These are phyloP conservation scores for Scaptomyza flava DNA, from an alignment of 2,888 invertebrate genomes.

Conservation along the genomic window DNA sequence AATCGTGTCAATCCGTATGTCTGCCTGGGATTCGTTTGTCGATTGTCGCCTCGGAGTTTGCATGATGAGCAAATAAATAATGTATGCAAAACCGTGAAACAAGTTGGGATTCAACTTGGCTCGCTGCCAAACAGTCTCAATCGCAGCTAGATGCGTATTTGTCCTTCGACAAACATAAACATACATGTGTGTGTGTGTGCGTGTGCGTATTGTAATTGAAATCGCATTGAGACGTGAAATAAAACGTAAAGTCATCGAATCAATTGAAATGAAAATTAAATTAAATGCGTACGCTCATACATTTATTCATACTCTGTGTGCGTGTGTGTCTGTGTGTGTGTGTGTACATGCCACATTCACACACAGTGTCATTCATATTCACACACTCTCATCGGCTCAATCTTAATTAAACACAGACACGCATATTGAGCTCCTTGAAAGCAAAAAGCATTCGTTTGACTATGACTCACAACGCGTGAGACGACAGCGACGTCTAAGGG, in stretches of 20 bases:
- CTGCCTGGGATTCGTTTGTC: constrained; percentile 2
- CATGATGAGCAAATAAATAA: constrained; percentile 39
- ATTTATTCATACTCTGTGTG: constrained; percentile 66
- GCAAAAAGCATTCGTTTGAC: constrained; percentile 56
- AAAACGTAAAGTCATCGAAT: constrained; percentile 78
- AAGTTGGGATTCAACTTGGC: constrained; percentile 27
- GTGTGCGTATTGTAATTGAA: constrained; percentile 65
- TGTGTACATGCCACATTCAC: constrained; percentile 18
- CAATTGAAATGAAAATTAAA: constrained; percentile 80
- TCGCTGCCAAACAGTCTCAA: constrained; percentile 24
- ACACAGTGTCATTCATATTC: constrained; percentile 33
- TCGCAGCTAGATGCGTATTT: constrained; percentile 39
- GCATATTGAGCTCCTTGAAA: constrained; percentile 70
- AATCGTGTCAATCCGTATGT: not conserved
- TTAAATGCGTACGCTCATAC: constrained; percentile 74
- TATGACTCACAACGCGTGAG: constrained; percentile 23
- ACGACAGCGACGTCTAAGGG: not conserved
- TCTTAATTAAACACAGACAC: constrained; percentile 75
- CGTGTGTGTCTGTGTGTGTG: not conserved
- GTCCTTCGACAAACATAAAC: constrained; percentile 19
- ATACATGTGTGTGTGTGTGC: constrained; percentile 11
- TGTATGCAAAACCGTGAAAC: constrained; percentile 46
- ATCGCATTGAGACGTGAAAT: constrained; percentile 77
- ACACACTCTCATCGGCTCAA: constrained; percentile 50
- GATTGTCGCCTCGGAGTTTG: constrained; percentile 29